Percentiles rank a stretch among this genome's conserved stretches.
Evolutionary conservation across 2,888 invertebrate species (phyloP).

Genomic region (Drosophila prolongata): DNA sequence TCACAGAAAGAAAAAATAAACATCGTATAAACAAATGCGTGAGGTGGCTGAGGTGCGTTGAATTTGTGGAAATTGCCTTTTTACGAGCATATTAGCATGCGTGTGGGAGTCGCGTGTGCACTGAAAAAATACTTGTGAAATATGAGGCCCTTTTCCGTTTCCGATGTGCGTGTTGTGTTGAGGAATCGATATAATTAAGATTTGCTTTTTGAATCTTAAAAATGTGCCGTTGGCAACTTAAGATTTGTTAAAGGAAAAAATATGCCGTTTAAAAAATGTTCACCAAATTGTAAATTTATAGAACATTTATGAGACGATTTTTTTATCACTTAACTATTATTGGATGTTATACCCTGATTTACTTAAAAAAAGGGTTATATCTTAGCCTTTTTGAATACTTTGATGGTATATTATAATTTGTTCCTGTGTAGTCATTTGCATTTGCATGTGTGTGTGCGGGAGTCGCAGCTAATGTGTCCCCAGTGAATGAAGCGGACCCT

Average conservation of each 20-base stretch:
- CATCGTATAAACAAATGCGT: slow-evolving; percentile 45
- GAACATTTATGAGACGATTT: no score
- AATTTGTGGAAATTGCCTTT: slow-evolving; percentile 80
- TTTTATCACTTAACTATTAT: no score
- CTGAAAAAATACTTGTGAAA: background rate
- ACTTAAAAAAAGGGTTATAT: no score
- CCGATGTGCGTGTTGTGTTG: background rate
- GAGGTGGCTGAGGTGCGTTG: slow-evolving; percentile 59
- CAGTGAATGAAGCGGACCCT: slow-evolving; percentile 73
- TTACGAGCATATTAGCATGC: slow-evolving; percentile 79
- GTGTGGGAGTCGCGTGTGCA: slow-evolving; percentile 38
- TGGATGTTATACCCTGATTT: no score
- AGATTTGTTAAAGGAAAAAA: no score
- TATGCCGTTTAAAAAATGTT: background rate
- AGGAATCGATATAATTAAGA: background rate
- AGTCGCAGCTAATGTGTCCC: slow-evolving; percentile 81
- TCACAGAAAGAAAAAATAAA: slow-evolving; percentile 31
- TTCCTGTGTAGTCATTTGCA: slow-evolving; percentile 57
- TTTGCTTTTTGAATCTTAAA: background rate
- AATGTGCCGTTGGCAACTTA: background rate
- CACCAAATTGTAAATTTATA: no score
- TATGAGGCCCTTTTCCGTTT: background rate
- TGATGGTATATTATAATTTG: background rate
- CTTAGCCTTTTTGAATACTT: no score
- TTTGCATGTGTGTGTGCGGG: slow-evolving; percentile 48